A percentile compares a stretch with the other conserved stretches of the same genome.
phyloP scores from a whole-genome alignment of 2,113 vertebrate genomes.

The Caracal caracal region DNA sequence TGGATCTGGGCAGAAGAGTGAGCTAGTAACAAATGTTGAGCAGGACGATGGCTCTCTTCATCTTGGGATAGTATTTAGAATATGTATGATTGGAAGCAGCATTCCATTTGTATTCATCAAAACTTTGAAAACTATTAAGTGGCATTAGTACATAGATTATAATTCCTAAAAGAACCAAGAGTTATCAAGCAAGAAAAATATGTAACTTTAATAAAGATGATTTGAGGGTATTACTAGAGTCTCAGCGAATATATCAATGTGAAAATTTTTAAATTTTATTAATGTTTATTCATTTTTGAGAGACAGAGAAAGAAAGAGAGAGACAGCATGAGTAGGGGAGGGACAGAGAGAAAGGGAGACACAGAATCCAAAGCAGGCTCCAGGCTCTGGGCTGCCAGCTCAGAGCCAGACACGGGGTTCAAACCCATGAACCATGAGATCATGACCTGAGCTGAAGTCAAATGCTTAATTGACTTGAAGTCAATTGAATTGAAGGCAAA shows the following conservation, averaged over 20 bases:
- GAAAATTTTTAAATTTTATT: not conserved
- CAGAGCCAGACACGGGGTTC: too few relatives aligned
- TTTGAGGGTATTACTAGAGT: not conserved
- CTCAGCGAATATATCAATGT: slow-evolving; percentile 20
- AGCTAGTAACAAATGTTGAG: not conserved
- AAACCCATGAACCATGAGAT: too few relatives aligned
- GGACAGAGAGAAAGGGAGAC: too few relatives aligned
- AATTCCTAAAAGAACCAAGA: slow-evolving; percentile 25
- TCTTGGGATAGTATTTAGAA: slow-evolving; percentile 17
- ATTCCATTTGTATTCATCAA: not conserved
- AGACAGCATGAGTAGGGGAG: too few relatives aligned
- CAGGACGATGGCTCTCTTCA: not conserved
- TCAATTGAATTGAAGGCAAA: too few relatives aligned
- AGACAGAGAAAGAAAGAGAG: too few relatives aligned
- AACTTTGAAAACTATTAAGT: not conserved
- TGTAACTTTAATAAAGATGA: not conserved
- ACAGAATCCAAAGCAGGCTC: too few relatives aligned
- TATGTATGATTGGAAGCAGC: not conserved
- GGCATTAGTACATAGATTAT: not conserved
- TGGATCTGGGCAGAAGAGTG: not conserved
- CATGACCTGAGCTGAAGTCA: too few relatives aligned
- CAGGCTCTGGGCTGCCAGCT: too few relatives aligned
- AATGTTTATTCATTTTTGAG: too few relatives aligned
- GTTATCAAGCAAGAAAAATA: slow-evolving; percentile 30
- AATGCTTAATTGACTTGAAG: too few relatives aligned